These are phyloP conservation scores for Gortyna flavago DNA, from an alignment of 2,888 invertebrate genomes.

Conservation along the genomic window DNA sequence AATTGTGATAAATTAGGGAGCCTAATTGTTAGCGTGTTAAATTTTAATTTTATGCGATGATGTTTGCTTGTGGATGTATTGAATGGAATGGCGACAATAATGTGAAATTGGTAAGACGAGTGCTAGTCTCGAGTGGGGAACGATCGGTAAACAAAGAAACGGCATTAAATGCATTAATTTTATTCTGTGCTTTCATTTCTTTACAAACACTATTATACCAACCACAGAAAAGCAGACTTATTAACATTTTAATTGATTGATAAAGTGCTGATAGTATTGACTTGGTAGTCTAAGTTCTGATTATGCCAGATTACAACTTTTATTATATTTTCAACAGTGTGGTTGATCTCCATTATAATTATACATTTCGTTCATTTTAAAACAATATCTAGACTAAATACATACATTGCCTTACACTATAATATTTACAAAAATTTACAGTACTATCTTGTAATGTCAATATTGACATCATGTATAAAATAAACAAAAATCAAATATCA, in stretches of 20 bases:
- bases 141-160: constrained; percentile 81
- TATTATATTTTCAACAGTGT: not conserved
- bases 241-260: not conserved
- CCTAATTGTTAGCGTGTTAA: constrained; percentile 82
- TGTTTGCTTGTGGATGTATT: constrained; percentile 73
- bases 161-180: constrained; percentile 89
- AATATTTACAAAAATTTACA: constrained; percentile 26
- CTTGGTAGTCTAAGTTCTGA: not conserved
- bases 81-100: constrained; percentile 73
- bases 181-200: constrained; percentile 77
- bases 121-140: constrained; percentile 75
- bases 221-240: constrained; percentile 23
- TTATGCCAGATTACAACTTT: not conserved
- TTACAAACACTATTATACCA: not conserved
- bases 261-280: too few relatives aligned
- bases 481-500: not conserved
- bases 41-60: constrained; percentile 75
- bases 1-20: constrained; percentile 89
- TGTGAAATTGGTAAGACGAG: constrained; percentile 70
- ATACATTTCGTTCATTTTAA: not conserved
- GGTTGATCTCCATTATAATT: not conserved
- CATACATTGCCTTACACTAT: not conserved
- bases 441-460: not conserved
- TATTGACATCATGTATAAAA: not conserved
- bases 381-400: not conserved